Conservation (phyloP, 2,888 invertebrate species). For the Metellina segmentata region DNA sequence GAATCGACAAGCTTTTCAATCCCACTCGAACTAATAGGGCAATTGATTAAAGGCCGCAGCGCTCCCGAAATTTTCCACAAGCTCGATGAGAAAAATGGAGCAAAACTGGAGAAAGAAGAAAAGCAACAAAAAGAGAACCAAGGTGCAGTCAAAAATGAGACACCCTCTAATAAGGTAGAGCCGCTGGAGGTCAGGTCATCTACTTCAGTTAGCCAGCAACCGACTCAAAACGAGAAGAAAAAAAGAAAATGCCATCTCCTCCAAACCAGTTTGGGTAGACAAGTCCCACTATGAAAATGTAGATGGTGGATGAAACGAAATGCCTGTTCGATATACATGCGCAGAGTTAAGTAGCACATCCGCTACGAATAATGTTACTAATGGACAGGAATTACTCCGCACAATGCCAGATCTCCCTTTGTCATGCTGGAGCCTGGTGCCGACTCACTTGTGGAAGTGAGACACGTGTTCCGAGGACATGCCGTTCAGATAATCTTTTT, state of each 20-base stretch:
- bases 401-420: neutral
- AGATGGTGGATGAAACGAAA: conserved; percentile 38
- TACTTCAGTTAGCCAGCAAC: conserved; percentile 33
- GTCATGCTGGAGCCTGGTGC: no score
- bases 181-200: conserved; percentile 62
- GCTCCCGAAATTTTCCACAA: no score
- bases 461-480: no score
- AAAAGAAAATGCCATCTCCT: conserved; percentile 47
- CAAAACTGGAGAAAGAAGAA: neutral
- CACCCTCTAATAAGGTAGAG: conserved; percentile 66
- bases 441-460: no score
- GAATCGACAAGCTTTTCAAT: no score
- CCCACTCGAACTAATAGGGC: no score
- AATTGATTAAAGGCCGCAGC: no score
- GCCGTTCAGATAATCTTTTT: no score
- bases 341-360: neutral
- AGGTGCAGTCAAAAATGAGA: conserved; percentile 37
- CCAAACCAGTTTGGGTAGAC: conserved; percentile 64
- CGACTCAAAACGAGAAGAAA: neutral
- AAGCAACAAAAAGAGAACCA: neutral
- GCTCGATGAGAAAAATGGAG: no score
- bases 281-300: conserved; percentile 40
- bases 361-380: conserved; percentile 1
- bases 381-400: conserved; percentile 14
- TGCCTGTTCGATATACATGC: conserved; percentile 25